These are phyloP conservation scores for Ciconia nigra DNA, from an alignment of 2,797 vertebrate genomes.

Conservation along the genomic window DNA sequence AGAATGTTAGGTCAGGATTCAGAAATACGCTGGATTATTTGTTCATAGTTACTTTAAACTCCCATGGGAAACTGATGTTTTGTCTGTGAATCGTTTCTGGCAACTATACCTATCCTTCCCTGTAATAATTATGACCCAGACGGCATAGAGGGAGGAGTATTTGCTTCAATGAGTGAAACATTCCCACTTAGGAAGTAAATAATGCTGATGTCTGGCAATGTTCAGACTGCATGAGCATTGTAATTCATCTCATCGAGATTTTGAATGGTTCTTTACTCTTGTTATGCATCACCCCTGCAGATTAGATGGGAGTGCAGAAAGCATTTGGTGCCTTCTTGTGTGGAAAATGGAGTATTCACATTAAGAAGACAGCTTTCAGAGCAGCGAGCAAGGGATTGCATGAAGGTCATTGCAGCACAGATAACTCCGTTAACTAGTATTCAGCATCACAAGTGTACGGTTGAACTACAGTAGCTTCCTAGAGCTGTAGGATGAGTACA, in stretches of 20 bases:
- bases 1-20: background rate
- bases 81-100: background rate
- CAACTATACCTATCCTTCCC: background rate
- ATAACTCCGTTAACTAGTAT: background rate
- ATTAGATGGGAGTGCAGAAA: background rate
- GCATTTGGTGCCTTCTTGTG: background rate
- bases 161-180: slow-evolving; percentile 10
- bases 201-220: background rate
- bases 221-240: background rate
- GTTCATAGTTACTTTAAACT: background rate
- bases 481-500: background rate
- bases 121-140: background rate
- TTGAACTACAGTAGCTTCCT: background rate
- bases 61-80: background rate
- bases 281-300: background rate
- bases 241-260: background rate
- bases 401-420: background rate
- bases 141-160: background rate
- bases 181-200: slow-evolving; percentile 8
- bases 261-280: background rate
- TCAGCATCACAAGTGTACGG: background rate
- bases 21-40: background rate
- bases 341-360: background rate
- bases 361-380: background rate
- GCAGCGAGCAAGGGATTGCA: background rate